These are phyloP conservation scores for Platyscapa corneri DNA, from an alignment of 1,140 invertebrate genomes.

Conservation along the genomic window DNA sequence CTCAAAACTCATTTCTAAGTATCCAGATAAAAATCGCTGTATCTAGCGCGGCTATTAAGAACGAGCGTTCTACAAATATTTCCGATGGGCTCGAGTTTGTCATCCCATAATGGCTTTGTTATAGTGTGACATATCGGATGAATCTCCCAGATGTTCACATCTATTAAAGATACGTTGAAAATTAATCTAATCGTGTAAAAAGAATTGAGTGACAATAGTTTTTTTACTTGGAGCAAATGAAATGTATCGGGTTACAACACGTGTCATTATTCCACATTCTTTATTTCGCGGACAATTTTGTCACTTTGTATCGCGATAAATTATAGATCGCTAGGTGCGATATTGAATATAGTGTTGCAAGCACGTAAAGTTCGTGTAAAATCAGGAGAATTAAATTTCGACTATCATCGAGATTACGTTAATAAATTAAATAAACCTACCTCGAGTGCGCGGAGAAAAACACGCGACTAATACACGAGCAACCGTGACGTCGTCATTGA, in stretches of 20 bases:
- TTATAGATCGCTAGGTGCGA: too few species aligned
- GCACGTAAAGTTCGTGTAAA: too few species aligned
- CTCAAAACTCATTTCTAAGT: conserved; percentile 5
- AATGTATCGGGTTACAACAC: not conserved
- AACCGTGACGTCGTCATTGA: not conserved
- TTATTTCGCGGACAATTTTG: not conserved
- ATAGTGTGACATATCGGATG: not conserved
- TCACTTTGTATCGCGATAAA: not conserved
- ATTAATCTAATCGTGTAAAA: not conserved
- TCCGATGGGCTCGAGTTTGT: not conserved
- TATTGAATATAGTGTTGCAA: too few species aligned
- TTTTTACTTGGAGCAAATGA: not conserved
- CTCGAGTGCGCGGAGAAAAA: not conserved
- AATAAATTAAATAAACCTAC: not conserved
- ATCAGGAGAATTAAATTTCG: too few species aligned
- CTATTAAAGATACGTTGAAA: not conserved
- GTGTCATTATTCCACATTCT: not conserved
- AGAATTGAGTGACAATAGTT: not conserved
- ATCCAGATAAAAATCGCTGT: conserved; percentile 23
- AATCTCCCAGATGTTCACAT: not conserved
- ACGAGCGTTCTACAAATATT: not conserved
- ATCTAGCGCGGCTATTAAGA: not conserved
- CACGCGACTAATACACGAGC: not conserved
- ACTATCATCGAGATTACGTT: not conserved
- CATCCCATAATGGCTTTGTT: not conserved